Percentiles rank a stretch among this genome's conserved stretches.
These are phyloP conservation scores for Meda fulgida DNA, from an alignment of 2,797 vertebrate species.

Conservation along the genomic window DNA sequence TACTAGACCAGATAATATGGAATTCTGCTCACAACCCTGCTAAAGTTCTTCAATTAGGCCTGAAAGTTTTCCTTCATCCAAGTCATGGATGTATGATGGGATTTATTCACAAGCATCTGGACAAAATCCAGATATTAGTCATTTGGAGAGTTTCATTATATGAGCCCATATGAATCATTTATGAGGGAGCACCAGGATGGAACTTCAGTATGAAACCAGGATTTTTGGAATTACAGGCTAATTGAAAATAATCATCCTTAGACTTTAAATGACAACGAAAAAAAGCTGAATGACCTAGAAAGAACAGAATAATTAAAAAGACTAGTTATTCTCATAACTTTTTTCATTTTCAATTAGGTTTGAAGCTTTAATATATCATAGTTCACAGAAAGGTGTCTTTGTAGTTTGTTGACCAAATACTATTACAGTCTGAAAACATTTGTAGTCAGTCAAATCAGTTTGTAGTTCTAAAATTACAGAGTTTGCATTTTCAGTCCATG, in stretches of 20 bases:
- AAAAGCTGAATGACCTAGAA: not conserved
- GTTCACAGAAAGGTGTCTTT: not conserved
- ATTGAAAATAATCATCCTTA: not conserved
- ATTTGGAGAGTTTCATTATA: slow-evolving; percentile 25
- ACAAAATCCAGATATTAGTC: slow-evolving; percentile 21
- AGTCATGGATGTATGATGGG: slow-evolving; percentile 12
- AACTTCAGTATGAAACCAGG: not conserved
- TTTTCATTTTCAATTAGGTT: not conserved
- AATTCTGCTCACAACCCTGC: slow-evolving; percentile 16
- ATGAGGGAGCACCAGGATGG: slow-evolving; percentile 22
- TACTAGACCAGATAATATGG: not conserved
- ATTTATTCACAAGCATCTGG: slow-evolving; percentile 19
- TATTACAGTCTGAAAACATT: not conserved
- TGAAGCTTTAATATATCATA: not conserved
- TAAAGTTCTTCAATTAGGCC: slow-evolving; percentile 30
- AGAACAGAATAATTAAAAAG: not conserved
- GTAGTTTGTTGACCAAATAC: not conserved
- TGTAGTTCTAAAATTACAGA: not conserved
- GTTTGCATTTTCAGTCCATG: not conserved
- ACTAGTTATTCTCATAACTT: not conserved
- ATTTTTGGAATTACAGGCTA: slow-evolving; percentile 12
- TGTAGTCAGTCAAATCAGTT: not conserved
- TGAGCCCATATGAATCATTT: slow-evolving; percentile 34
- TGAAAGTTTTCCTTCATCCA: slow-evolving; percentile 19
- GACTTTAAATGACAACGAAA: not conserved